phyloP scores from a whole-genome alignment of 2,888 invertebrate species.

The Diplolepis rosae region DNA sequence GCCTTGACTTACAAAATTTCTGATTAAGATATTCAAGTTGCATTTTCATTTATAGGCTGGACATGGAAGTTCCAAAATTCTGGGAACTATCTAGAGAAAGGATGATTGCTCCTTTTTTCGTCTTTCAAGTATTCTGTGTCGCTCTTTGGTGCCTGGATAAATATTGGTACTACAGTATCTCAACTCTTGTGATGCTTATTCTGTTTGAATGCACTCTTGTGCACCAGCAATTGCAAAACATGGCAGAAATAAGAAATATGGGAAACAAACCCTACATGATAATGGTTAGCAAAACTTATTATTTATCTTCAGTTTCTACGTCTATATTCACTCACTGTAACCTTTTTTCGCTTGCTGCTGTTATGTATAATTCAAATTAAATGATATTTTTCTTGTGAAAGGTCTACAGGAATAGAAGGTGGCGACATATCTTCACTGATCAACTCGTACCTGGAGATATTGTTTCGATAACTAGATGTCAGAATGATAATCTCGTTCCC shows the following conservation, averaged over 20 bases:
- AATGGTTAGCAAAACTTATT: conserved; percentile 73
- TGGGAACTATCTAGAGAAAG: conserved; percentile 96
- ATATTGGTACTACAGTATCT: conserved; percentile 98
- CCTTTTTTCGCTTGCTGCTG: no score
- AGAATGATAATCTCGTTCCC: conserved; percentile 93
- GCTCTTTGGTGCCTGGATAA: conserved; percentile 99
- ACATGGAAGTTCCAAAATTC: conserved; percentile 95
- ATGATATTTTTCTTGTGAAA: conserved; percentile 70
- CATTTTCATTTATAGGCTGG: conserved; percentile 75
- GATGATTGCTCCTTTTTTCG: conserved; percentile 99
- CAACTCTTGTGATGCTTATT: conserved; percentile 96
- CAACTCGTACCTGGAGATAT: conserved; percentile 97
- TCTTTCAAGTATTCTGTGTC: conserved; percentile 99
- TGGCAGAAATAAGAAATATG: conserved; percentile 99
- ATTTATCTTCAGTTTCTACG: neutral
- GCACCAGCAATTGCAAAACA: conserved; percentile 97
- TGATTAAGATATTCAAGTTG: no score
- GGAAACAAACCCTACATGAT: conserved; percentile 97
- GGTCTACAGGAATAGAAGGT: conserved; percentile 92
- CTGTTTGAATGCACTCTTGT: conserved; percentile 98
- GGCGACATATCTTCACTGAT: conserved; percentile 90
- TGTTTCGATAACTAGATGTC: conserved; percentile 92
- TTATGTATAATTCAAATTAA: no score
- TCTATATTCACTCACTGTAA: no score
- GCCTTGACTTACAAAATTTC: no score